These are phyloP conservation scores for Caenorhabditis becei DNA, from an alignment of 2,888 invertebrate genomes.

Conservation along the genomic window DNA sequence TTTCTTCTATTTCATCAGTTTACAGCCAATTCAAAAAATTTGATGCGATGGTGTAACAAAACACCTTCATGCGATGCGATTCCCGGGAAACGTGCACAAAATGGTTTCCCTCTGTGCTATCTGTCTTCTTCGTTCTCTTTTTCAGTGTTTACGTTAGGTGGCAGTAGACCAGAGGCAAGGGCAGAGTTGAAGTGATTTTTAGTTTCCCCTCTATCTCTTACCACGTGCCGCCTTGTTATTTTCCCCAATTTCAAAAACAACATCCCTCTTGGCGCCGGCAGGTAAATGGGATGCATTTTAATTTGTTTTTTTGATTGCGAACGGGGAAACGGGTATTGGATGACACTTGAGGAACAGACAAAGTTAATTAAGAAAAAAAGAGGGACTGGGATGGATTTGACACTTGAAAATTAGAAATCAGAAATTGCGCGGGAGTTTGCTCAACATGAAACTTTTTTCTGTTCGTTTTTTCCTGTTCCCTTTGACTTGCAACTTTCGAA, in stretches of 20 bases:
- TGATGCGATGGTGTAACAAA: too few relatives aligned
- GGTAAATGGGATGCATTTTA: slow-evolving; percentile 33
- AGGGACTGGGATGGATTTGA: neutral
- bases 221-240: slow-evolving; percentile 46
- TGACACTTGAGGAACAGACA: neutral
- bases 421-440: neutral
- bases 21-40: too few relatives aligned
- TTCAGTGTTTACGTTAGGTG: slow-evolving; percentile 36
- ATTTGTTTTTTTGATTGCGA: slow-evolving; percentile 24
- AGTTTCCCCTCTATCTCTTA: slow-evolving; percentile 17
- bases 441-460: neutral
- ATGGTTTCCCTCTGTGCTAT: neutral
- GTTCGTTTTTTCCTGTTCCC: too few relatives aligned
- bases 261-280: slow-evolving; percentile 20
- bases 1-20: slow-evolving; percentile 9
- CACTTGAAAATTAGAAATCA: neutral
- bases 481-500: too few relatives aligned
- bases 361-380: neutral
- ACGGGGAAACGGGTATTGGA: neutral
- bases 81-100: neutral
- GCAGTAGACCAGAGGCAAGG: slow-evolving; percentile 2
- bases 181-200: slow-evolving; percentile 50
- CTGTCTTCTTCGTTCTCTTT: slow-evolving; percentile 12
- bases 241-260: slow-evolving; percentile 44
- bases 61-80: too few relatives aligned